Evolutionary conservation across 1,140 invertebrate species (phyloP).

Genomic region (Heliconius congener): DNA sequence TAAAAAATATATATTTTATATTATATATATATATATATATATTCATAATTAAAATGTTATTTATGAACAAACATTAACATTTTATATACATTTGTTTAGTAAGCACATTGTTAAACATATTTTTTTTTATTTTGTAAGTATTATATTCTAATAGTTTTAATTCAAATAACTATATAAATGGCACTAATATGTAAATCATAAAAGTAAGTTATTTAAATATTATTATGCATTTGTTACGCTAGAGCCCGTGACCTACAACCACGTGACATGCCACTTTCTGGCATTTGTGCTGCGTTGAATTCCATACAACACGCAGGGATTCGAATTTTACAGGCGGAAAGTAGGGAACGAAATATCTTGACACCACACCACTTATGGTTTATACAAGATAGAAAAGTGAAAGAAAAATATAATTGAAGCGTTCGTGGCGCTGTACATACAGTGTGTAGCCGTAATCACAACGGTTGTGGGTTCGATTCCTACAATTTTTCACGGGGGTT

Average conservation of each 20-base stretch:
- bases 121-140: not conserved
- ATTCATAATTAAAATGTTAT: not conserved
- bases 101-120: not conserved
- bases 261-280: not conserved
- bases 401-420: too few relatives aligned
- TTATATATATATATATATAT: not conserved
- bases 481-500: too few relatives aligned
- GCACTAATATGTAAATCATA: not conserved
- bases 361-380: not conserved
- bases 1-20: not conserved
- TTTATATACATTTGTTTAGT: not conserved
- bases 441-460: too few relatives aligned
- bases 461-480: too few relatives aligned
- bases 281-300: not conserved
- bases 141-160: not conserved
- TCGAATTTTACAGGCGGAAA: too few relatives aligned
- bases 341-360: not conserved
- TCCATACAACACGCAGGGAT: too few relatives aligned
- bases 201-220: too few relatives aligned
- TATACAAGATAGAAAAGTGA: not conserved
- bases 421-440: too few relatives aligned
- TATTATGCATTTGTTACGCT: not conserved
- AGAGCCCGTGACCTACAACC: not conserved
- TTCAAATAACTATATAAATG: not conserved
- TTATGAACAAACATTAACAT: not conserved